Conservation (phyloP, 2,888 invertebrate species). For the Isoperla grammatica region DNA sequence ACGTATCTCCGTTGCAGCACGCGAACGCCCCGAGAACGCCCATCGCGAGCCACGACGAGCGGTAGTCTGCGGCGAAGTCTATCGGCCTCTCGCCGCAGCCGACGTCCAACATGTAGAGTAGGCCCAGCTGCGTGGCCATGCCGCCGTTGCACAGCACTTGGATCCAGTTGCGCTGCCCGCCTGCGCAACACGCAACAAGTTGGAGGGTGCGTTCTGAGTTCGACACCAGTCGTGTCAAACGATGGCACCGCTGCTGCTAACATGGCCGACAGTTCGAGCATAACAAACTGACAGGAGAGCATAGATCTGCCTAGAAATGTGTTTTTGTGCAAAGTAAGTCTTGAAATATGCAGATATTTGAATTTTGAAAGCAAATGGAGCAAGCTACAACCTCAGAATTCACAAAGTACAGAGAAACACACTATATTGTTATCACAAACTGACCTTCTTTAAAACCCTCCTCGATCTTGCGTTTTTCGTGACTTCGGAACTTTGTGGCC, state of each 20-base stretch:
- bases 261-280: not conserved
- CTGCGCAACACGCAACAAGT: slow-evolving; percentile 46
- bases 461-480: slow-evolving; percentile 63
- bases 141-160: slow-evolving; percentile 87
- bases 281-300: too few relatives aligned
- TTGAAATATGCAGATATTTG: too few relatives aligned
- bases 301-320: too few relatives aligned
- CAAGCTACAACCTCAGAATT: too few relatives aligned
- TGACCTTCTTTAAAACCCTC: slow-evolving; percentile 72
- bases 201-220: not conserved
- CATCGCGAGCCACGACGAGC: slow-evolving; percentile 76
- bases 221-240: not conserved
- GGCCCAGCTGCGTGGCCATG: slow-evolving; percentile 72
- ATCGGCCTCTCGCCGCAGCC: slow-evolving; percentile 73
- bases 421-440: too few relatives aligned
- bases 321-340: too few relatives aligned
- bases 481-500: slow-evolving; percentile 69
- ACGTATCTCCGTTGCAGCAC: slow-evolving; percentile 83
- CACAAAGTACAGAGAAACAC: too few relatives aligned
- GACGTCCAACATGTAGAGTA: slow-evolving; percentile 72
- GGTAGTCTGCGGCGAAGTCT: slow-evolving; percentile 67
- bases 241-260: not conserved
- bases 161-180: slow-evolving; percentile 82
- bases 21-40: slow-evolving; percentile 74
- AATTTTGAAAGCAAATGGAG: too few relatives aligned